These are phyloP conservation scores for Empis livida DNA, from an alignment of 2,888 invertebrate species.

Conservation along the genomic window DNA sequence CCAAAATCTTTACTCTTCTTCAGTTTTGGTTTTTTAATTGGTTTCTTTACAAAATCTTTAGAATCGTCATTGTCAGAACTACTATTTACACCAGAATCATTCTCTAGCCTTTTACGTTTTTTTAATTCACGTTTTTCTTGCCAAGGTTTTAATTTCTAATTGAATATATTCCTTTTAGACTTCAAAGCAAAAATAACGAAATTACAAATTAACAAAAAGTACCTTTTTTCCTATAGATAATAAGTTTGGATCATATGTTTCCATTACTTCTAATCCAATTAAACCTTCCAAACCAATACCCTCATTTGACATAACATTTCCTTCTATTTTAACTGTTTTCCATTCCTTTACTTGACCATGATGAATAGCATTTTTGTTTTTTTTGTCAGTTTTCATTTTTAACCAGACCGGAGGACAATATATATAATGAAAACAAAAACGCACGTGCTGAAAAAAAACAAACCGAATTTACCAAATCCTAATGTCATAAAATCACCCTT, in stretches of 20 bases:
- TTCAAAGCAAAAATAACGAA: no score
- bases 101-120: not conserved
- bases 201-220: no score
- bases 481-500: no score
- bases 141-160: not conserved
- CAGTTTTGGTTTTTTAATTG: not conserved
- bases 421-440: no score
- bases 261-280: constrained; percentile 65
- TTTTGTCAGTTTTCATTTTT: no score
- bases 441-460: no score
- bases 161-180: not conserved
- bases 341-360: constrained; percentile 28
- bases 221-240: constrained; percentile 36
- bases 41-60: no score
- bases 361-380: no score
- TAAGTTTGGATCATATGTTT: constrained; percentile 45
- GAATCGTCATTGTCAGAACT: no score
- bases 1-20: constrained; percentile 9
- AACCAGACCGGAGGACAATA: no score
- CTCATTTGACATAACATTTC: constrained; percentile 36
- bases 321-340: constrained; percentile 53
- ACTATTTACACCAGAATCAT: no score
- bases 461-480: no score
- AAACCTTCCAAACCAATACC: constrained; percentile 49
- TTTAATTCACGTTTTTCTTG: not conserved